phyloP scores from a whole-genome alignment of 2,888 invertebrate species.

The Nomada goodeniana region DNA sequence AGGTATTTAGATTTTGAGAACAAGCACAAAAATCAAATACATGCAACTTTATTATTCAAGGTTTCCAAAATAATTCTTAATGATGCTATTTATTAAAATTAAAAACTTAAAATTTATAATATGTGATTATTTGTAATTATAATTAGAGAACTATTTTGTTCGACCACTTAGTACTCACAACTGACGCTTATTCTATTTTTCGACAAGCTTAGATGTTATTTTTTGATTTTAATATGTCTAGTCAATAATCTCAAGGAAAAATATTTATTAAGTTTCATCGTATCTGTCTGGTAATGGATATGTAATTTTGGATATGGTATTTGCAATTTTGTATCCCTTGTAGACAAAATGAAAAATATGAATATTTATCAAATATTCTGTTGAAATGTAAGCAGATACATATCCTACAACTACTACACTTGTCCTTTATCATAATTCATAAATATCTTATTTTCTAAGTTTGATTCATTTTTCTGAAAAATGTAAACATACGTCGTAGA shows the following conservation, averaged over 20 bases:
- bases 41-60: slow-evolving; percentile 38
- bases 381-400: slow-evolving; percentile 33
- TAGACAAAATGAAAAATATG: slow-evolving; percentile 12
- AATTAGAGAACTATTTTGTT: slow-evolving; percentile 14
- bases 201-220: slow-evolving; percentile 16
- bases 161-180: slow-evolving; percentile 20
- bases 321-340: slow-evolving; percentile 30
- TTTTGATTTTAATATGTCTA: slow-evolving; percentile 23
- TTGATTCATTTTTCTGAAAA: slow-evolving; percentile 3
- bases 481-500: not conserved
- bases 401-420: slow-evolving; percentile 36
- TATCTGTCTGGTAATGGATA: slow-evolving; percentile 9
- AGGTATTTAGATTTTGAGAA: slow-evolving; percentile 41
- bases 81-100: slow-evolving; percentile 21
- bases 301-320: not conserved
- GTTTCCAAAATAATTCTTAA: slow-evolving; percentile 20
- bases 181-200: slow-evolving; percentile 1
- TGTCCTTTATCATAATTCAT: slow-evolving; percentile 13
- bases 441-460: slow-evolving; percentile 23
- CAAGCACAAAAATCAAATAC: slow-evolving; percentile 25
- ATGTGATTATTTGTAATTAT: slow-evolving; percentile 2
- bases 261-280: not conserved
- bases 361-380: slow-evolving; percentile 27
- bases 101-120: slow-evolving; percentile 10
- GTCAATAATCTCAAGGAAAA: slow-evolving; percentile 10